phyloP scores from a whole-genome alignment of 2,113 vertebrate species.

The Xenus cinereus region DNA sequence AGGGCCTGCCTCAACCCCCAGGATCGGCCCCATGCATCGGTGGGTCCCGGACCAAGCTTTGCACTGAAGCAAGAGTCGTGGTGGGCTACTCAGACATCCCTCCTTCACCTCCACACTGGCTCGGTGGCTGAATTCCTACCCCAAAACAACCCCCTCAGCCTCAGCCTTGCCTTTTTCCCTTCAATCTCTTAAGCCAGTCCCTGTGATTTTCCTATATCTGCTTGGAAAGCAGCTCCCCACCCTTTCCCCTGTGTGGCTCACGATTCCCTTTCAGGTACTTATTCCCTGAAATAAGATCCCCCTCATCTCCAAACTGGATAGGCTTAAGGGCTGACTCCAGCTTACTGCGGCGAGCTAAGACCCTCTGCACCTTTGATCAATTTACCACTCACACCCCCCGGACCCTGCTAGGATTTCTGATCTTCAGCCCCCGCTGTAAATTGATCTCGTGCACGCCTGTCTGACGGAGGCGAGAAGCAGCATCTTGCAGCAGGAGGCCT shows the following conservation, averaged over 20 bases:
- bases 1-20: neutral
- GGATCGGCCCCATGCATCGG: accelerated
- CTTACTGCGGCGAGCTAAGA: neutral
- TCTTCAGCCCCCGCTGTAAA: neutral
- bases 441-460: neutral
- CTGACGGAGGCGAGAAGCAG: neutral
- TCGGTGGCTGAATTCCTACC: neutral
- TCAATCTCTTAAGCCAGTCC: neutral
- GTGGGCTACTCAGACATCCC: accelerated
- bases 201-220: neutral
- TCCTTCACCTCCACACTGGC: neutral
- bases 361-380: conserved; percentile 47
- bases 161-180: neutral
- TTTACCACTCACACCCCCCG: neutral
- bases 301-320: neutral
- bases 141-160: neutral
- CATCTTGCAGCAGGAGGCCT: neutral
- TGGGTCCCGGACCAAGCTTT: neutral
- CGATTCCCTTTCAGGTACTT: conserved; percentile 2
- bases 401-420: neutral
- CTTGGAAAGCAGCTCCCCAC: neutral
- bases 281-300: conserved; percentile 39
- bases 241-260: neutral
- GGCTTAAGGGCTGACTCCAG: conserved; percentile 8
- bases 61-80: accelerated